phyloP scores from a whole-genome alignment of 2,797 vertebrate genomes.

The Premnoplex brunnescens region DNA sequence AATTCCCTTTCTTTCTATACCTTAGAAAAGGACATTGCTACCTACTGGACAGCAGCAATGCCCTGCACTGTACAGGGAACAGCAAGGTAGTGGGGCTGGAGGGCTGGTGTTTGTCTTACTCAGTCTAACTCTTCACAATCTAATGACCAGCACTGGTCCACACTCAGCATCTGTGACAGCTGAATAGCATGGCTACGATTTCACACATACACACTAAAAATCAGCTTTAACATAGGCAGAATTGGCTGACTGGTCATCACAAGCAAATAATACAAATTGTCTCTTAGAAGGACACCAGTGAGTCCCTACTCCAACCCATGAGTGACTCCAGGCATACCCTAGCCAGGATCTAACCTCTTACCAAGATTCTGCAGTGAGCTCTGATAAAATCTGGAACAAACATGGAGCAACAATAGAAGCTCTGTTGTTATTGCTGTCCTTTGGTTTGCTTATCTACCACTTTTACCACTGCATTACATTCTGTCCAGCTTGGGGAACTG shows the following conservation, averaged over 20 bases:
- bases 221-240: fast-evolving
- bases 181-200: not conserved
- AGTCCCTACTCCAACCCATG: not conserved
- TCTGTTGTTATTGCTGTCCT: not conserved
- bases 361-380: not conserved
- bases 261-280: fast-evolving
- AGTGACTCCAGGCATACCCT: not conserved
- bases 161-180: not conserved
- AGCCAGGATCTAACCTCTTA: not conserved
- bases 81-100: fast-evolving
- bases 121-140: not conserved
- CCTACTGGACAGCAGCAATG: fast-evolving
- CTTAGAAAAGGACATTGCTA: not conserved
- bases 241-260: not conserved
- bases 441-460: not conserved
- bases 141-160: not conserved
- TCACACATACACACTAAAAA: not conserved
- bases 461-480: not conserved
- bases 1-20: not conserved
- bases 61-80: not conserved
- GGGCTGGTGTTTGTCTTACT: not conserved
- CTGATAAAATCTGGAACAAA: constrained; percentile 9
- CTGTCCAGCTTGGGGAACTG: not conserved
- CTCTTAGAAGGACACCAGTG: not conserved
- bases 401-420: not conserved